These are phyloP conservation scores for Abramis brama DNA, from an alignment of 2,113 vertebrate genomes.

Conservation along the genomic window DNA sequence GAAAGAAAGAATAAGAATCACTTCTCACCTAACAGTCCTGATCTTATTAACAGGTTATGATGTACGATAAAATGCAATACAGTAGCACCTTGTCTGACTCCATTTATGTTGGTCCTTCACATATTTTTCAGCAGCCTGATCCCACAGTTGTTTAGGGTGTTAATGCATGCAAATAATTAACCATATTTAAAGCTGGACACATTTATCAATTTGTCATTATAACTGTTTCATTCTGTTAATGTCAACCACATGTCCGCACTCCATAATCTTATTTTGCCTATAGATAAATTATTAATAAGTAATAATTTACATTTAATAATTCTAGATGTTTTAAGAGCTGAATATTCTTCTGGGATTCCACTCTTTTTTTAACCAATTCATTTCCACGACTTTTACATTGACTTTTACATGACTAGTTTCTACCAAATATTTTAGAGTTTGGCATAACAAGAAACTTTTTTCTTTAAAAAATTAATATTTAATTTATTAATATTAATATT, in stretches of 20 bases:
- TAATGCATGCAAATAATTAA: constrained; percentile 13
- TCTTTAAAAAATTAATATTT: no score
- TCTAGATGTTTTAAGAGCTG: background rate
- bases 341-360: background rate
- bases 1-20: constrained; percentile 63
- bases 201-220: background rate
- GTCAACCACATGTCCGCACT: background rate
- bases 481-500: no score
- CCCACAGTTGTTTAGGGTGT: background rate
- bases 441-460: background rate
- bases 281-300: background rate
- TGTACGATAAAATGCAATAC: background rate
- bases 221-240: background rate
- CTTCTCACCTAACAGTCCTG: background rate
- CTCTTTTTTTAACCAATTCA: background rate
- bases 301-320: background rate
- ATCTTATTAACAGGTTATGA: constrained; percentile 37
- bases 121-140: constrained; percentile 16
- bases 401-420: background rate
- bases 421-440: background rate
- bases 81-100: constrained; percentile 5
- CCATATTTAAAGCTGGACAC: background rate
- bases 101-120: background rate
- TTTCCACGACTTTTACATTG: background rate
- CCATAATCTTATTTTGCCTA: no score